Conservation (phyloP, 64 coral and sea anemone species). For the Stichodactyla helianthus region DNA sequence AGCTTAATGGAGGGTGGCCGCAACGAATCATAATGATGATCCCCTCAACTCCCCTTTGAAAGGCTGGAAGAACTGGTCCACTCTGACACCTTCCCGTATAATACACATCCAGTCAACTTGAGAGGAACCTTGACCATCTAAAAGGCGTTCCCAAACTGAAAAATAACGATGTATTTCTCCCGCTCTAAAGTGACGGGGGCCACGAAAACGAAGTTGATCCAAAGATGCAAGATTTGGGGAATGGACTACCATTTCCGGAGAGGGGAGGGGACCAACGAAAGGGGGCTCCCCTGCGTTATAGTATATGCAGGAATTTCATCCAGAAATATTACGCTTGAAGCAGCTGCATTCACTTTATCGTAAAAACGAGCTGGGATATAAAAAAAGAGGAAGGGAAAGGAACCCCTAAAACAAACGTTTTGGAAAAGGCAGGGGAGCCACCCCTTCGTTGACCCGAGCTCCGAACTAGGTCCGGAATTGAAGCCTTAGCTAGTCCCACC, state of each 20-base stretch:
- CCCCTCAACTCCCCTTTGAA: conserved; percentile 20
- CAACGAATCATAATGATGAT: not conserved
- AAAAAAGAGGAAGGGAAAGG: not conserved
- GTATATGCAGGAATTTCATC: too few relatives aligned
- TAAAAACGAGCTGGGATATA: not conserved
- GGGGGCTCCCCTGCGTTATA: conserved; percentile 15
- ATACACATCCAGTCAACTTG: not conserved
- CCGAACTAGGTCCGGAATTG: too few relatives aligned
- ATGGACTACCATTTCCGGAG: not conserved
- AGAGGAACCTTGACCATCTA: not conserved
- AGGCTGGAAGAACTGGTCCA: conserved; percentile 7
- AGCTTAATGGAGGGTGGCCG: not conserved
- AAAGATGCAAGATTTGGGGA: not conserved
- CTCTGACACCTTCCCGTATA: conserved; percentile 13
- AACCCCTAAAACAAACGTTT: not conserved
- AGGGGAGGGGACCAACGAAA: conserved; percentile 40
- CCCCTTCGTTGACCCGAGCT: not conserved
- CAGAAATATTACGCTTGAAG: not conserved
- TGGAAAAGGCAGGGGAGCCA: conserved; percentile 10
- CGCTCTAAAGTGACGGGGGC: conserved; percentile 9
- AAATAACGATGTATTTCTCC: not conserved
- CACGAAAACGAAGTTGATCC: conserved; percentile 4
- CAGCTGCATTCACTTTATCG: not conserved
- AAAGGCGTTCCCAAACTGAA: not conserved
- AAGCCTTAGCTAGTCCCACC: too few relatives aligned